Evolutionary conservation across 2,113 vertebrate genomes (phyloP).

Genomic region (Cervus canadensis): DNA sequence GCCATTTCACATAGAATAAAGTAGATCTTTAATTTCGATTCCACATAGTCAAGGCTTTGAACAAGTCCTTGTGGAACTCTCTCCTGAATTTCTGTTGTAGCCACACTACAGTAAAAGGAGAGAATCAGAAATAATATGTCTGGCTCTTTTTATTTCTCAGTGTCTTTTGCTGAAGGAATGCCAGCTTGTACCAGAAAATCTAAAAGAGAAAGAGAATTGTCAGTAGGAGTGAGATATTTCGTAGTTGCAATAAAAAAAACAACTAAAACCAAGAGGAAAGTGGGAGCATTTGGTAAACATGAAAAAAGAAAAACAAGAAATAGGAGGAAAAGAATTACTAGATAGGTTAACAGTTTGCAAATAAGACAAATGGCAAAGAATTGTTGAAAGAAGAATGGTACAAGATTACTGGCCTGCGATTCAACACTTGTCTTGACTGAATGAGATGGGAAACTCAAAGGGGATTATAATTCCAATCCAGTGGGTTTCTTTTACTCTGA

Average conservation of each 20-base stretch:
- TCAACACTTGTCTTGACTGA: neutral
- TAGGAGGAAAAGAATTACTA: neutral
- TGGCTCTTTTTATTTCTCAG: neutral
- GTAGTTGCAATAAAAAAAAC: neutral
- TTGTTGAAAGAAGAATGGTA: neutral
- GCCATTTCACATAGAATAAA: neutral
- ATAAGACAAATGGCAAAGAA: neutral
- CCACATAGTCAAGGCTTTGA: neutral
- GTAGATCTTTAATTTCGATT: neutral
- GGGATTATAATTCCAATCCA: neutral
- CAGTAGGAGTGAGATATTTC: neutral
- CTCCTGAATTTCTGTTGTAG: neutral
- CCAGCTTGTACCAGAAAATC: neutral
- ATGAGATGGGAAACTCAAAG: neutral
- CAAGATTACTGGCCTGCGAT: neutral
- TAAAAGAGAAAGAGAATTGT: neutral
- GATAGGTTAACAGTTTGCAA: neutral
- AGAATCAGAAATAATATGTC: slow-evolving; percentile 1
- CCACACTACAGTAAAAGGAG: neutral
- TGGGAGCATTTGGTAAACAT: neutral
- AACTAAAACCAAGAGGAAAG: neutral
- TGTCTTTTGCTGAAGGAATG: neutral
- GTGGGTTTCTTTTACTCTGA: neutral
- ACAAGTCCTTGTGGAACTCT: neutral
- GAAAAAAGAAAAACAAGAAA: neutral